These are phyloP conservation scores for Stichopus chloronotus DNA, from an alignment of 35 echinoderm and acorn worm genomes.

Conservation along the genomic window DNA sequence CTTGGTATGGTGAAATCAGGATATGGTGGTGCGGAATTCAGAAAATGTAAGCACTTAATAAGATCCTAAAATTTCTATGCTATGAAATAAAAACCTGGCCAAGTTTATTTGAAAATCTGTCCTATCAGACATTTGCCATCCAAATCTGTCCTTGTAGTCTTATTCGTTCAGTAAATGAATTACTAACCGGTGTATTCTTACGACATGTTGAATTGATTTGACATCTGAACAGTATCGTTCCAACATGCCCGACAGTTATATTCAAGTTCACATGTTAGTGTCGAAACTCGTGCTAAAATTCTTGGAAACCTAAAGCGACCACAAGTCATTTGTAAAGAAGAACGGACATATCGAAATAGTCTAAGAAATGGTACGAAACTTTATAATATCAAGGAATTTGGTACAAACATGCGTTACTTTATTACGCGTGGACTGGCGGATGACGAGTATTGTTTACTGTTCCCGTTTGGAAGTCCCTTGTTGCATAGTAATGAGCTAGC, in stretches of 20 bases:
- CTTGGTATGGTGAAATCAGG: too few relatives aligned
- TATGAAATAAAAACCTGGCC: too few relatives aligned
- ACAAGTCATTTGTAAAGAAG: not conserved
- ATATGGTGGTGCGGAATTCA: too few relatives aligned
- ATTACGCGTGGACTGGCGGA: constrained; percentile 37
- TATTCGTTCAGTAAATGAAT: too few relatives aligned
- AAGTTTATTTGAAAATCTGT: too few relatives aligned
- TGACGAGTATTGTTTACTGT: constrained; percentile 55
- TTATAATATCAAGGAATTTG: not conserved
- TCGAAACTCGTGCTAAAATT: not conserved
- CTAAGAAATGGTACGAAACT: not conserved
- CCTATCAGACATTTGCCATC: too few relatives aligned
- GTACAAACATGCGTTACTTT: not conserved
- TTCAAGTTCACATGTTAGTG: not conserved
- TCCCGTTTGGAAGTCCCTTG: constrained; percentile 58
- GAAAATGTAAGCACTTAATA: too few relatives aligned
- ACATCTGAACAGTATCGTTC: not conserved
- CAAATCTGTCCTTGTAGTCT: too few relatives aligned
- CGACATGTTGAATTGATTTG: constrained; percentile 14
- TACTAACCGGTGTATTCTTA: not conserved
- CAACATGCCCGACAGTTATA: not conserved
- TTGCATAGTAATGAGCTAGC: constrained; percentile 64
- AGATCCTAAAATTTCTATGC: too few relatives aligned
- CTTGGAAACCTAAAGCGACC: not conserved
- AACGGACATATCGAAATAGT: not conserved